Conservation (phyloP, 30 jellyfish, hydroid and myxozoan species). For the Morbakka virulenta region DNA sequence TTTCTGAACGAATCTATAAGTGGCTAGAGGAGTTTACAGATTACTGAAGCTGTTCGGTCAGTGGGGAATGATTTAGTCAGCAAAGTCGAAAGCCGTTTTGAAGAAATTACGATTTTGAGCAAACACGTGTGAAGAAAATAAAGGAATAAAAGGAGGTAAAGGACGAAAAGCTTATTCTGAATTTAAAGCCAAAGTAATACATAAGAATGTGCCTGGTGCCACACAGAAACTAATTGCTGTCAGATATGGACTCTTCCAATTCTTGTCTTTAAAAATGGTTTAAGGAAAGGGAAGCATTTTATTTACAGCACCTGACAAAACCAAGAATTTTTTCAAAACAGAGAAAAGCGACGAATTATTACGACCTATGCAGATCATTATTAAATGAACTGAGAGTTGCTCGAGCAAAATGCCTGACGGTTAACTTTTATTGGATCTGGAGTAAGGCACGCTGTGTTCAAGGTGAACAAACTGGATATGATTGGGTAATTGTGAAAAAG, state of each 20-base stretch:
- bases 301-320: slow-evolving; percentile 22
- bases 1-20: neutral
- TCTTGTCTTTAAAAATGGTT: neutral
- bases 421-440: slow-evolving; percentile 33
- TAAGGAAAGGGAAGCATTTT: slow-evolving; percentile 19
- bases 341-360: neutral
- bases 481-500: slow-evolving; percentile 34
- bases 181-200: slow-evolving; percentile 17
- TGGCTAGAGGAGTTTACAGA: neutral
- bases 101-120: neutral
- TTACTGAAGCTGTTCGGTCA: neutral
- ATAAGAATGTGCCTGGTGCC: slow-evolving; percentile 35
- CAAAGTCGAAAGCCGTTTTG: neutral
- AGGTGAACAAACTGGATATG: slow-evolving; percentile 22
- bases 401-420: slow-evolving; percentile 32
- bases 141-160: slow-evolving; percentile 3
- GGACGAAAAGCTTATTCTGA: slow-evolving; percentile 21
- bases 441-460: slow-evolving; percentile 14
- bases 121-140: neutral
- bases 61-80: neutral
- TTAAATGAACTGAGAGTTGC: neutral
- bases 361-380: slow-evolving; percentile 21
- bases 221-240: slow-evolving; percentile 28
- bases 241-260: slow-evolving; percentile 25
- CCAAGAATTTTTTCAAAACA: neutral